These are phyloP conservation scores for Psilopsiagon aurifrons DNA, from an alignment of 2,113 vertebrate genomes.

Conservation along the genomic window DNA sequence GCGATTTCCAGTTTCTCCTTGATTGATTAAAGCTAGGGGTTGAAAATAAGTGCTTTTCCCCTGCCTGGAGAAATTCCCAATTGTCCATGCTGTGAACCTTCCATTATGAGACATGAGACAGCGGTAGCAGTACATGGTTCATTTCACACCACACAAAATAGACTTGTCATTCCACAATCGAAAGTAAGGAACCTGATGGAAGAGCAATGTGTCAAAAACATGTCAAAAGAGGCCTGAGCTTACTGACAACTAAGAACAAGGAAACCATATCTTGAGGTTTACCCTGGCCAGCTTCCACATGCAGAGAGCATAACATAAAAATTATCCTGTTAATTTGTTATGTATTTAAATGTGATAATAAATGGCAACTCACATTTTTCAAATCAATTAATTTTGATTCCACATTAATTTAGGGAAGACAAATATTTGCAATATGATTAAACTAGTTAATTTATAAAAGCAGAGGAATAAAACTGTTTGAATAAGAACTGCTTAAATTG, in stretches of 20 bases:
- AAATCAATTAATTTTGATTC: conserved; percentile 57
- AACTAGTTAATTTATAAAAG: conserved; percentile 51
- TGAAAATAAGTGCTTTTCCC: conserved; percentile 72
- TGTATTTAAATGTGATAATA: conserved; percentile 23
- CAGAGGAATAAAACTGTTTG: conserved; percentile 19
- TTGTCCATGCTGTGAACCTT: conserved; percentile 72
- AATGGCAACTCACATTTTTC: conserved; percentile 42
- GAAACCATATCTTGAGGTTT: conserved; percentile 17
- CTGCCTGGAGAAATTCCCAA: conserved; percentile 69
- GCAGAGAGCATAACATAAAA: background rate
- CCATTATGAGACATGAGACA: conserved; percentile 72
- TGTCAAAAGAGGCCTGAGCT: conserved; percentile 47
- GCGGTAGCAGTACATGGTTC: conserved; percentile 59
- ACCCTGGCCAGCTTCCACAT: background rate
- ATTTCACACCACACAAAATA: conserved; percentile 73
- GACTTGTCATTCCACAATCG: conserved; percentile 68
- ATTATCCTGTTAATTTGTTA: conserved; percentile 40
- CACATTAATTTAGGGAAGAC: conserved; percentile 47
- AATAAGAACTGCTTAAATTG: conserved; percentile 34
- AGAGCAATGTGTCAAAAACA: conserved; percentile 69
- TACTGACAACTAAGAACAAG: conserved; percentile 52
- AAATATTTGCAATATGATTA: conserved; percentile 63
- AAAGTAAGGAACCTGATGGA: conserved; percentile 68
- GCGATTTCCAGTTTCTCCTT: conserved; percentile 66
- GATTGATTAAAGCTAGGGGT: conserved; percentile 73